Evolutionary conservation across 2,797 vertebrate species (phyloP), one percentile per base, ranked within the genome.

Genomic region (Aythya fuligula): DNA sequence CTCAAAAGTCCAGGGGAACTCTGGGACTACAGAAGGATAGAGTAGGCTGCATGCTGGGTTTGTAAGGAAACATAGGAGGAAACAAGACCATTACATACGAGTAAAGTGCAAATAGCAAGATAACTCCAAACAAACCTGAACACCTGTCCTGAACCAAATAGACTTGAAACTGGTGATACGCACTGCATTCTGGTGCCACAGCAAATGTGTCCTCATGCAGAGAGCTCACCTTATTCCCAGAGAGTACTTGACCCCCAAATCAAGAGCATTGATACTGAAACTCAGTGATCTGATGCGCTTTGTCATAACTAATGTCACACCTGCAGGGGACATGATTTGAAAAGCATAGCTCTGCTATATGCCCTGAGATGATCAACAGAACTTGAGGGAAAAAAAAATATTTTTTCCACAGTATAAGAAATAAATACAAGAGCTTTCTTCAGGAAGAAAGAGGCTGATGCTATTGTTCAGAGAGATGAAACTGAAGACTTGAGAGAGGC

Each of bases 381-480:
- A 74, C 11, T 24, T 5, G 22, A 51, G 21, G 34, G 36, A 9
- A 36, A 9, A 72, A 71, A 77, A 82, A 15, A 4, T 12, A 61
- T 22, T 21, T 27, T 75, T 62, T 90, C 32, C 3, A 10, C 3
- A 8, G 16, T 71, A 3, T 41, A 81, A 89, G 39, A 27, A 34
- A 16, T 22, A 13, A 28, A 27, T 1, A 7, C 8, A 74, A 57
- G 27, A 19, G 3, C 18, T 72, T 19, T 76, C 2, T 62, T 87
- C 12, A 14, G 79, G 71, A 95, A 92, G 32, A 75, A 80, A 93
- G 85, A 81, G 43, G 47, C 39, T 0, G 1, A 27, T 61, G 43
- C 62, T 70, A 70, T 70, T 95, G 70, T 92, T 87, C 76, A 78
- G 47, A 72, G 72, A 86, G 58, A 84, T 4, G 18, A 79, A 88